Percentiles rank a stretch among this genome's conserved stretches.
Evolutionary conservation across 2,888 invertebrate genomes (phyloP).

Genomic region (Uropetala carovei): DNA sequence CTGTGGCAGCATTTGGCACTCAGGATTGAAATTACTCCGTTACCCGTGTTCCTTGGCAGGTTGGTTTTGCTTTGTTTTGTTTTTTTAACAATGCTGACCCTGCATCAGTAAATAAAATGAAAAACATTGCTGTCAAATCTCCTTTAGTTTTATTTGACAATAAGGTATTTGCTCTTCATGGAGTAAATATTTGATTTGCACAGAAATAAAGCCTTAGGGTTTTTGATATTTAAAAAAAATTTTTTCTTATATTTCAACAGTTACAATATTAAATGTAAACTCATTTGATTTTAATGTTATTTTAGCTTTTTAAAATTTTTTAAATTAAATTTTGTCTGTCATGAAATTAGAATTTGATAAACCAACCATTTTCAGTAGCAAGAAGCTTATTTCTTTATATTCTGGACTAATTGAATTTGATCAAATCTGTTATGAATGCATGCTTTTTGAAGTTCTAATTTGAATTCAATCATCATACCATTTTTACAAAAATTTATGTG

Average conservation of each 20-base stretch:
- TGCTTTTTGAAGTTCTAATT: background rate
- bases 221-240: too few species aligned
- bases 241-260: too few species aligned
- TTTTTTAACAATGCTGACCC: conserved; percentile 43
- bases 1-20: conserved; percentile 62
- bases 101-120: background rate
- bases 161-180: background rate
- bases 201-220: too few species aligned
- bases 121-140: too few species aligned
- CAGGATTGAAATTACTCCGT: conserved; percentile 58
- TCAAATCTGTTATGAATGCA: background rate
- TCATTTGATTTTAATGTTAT: too few species aligned
- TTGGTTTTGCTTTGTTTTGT: conserved; percentile 64
- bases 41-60: conserved; percentile 62
- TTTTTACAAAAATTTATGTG: background rate
- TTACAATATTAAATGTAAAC: too few species aligned
- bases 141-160: background rate
- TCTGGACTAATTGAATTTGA: background rate
- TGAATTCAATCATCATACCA: background rate
- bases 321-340: too few species aligned
- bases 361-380: too few species aligned
- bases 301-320: too few species aligned
- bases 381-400: too few species aligned
- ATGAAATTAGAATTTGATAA: too few species aligned
- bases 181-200: background rate